Evolutionary conservation across 1,140 invertebrate genomes (phyloP).

Genomic region (Drosophila teissieri): DNA sequence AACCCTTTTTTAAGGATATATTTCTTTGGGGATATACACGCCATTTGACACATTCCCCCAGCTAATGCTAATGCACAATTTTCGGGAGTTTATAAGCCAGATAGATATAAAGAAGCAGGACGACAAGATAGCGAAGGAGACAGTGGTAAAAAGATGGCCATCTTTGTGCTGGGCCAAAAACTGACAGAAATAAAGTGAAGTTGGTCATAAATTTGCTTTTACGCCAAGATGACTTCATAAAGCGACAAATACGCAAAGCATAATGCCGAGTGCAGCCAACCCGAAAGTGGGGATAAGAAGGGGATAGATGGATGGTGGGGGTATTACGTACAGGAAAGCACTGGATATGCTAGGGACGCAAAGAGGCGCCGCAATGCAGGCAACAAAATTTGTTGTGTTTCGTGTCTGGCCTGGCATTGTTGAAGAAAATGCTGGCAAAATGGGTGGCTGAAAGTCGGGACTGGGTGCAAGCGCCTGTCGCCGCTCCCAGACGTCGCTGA

Average conservation of each 20-base stretch:
- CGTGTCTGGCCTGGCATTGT: slow-evolving; percentile 74
- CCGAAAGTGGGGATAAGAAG: slow-evolving; percentile 32
- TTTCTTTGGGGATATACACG: slow-evolving; percentile 11
- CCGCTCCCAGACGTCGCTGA: slow-evolving; percentile 70
- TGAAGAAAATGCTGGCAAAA: slow-evolving; percentile 1
- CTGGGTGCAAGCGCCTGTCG: slow-evolving; percentile 29
- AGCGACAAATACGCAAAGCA: slow-evolving; percentile 81
- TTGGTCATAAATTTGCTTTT: slow-evolving; percentile 83
- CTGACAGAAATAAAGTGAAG: slow-evolving; percentile 81
- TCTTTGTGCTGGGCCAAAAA: slow-evolving; percentile 70
- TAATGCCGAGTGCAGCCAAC: slow-evolving; percentile 74
- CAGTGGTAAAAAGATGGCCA: slow-evolving; percentile 54
- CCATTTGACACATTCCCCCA: slow-evolving; percentile 24
- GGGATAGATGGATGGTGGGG: not conserved
- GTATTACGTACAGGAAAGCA: slow-evolving; percentile 1
- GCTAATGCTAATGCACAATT: slow-evolving; percentile 53
- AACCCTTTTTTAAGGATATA: not conserved
- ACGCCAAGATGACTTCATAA: slow-evolving; percentile 82
- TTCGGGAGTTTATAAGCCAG: slow-evolving; percentile 46
- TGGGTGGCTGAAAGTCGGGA: slow-evolving; percentile 4
- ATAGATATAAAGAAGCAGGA: slow-evolving; percentile 37
- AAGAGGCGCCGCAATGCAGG: slow-evolving; percentile 61
- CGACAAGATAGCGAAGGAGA: slow-evolving; percentile 19
- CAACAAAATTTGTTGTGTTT: slow-evolving; percentile 76
- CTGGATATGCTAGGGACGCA: slow-evolving; percentile 13